A percentile compares a stretch with the other conserved stretches of the same genome.
Evolutionary conservation across 2,888 invertebrate genomes (phyloP).

Genomic region (Boloria euphrosyne): DNA sequence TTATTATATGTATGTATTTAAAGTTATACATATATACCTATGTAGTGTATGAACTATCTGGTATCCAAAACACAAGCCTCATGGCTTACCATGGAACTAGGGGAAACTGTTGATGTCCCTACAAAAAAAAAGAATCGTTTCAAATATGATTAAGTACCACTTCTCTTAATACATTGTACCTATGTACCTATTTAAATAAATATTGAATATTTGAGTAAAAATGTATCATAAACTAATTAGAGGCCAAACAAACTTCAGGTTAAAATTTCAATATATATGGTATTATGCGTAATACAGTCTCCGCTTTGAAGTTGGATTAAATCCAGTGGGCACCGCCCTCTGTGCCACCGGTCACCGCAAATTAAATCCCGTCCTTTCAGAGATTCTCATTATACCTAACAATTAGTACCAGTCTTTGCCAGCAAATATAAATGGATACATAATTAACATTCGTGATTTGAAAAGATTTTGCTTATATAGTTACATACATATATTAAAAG

Average conservation of each 20-base stretch:
- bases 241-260: conserved; percentile 1
- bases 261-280: conserved; percentile 12
- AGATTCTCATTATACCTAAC: conserved; percentile 65
- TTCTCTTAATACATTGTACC: too few relatives aligned
- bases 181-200: too few relatives aligned
- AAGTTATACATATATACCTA: too few relatives aligned
- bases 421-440: conserved; percentile 30
- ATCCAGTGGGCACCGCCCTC: conserved; percentile 54
- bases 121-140: too few relatives aligned
- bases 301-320: conserved; percentile 79
- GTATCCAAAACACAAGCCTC: too few relatives aligned
- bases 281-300: conserved; percentile 48
- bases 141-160: too few relatives aligned
- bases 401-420: conserved; percentile 57
- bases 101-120: too few relatives aligned
- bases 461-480: not conserved
- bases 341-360: conserved; percentile 59
- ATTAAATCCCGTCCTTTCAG: conserved; percentile 71
- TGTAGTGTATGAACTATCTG: too few relatives aligned
- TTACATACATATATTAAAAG: too few relatives aligned
- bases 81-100: too few relatives aligned
- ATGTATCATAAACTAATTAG: conserved; percentile 4
- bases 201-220: not conserved
- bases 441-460: conserved; percentile 22
- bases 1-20: too few relatives aligned